These are phyloP conservation scores for Lasioglossum vierecki DNA, from an alignment of 2,888 invertebrate species.

Conservation along the genomic window DNA sequence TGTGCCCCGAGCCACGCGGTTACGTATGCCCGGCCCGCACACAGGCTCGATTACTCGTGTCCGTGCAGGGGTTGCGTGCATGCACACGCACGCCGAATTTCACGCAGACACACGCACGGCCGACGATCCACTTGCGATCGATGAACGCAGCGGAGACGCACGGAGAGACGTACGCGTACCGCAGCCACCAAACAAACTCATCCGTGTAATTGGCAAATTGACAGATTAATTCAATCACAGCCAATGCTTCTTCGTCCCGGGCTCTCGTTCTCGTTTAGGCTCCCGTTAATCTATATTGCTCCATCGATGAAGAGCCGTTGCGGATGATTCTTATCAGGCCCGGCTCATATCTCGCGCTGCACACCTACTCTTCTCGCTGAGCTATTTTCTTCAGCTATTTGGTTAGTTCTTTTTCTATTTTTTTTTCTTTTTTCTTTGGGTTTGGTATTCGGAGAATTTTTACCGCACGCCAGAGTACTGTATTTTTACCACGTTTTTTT, in stretches of 20 bases:
- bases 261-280: conserved; percentile 54
- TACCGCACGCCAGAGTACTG: background rate
- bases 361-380: background rate
- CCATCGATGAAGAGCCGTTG: conserved; percentile 48
- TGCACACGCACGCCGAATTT: conserved; percentile 28
- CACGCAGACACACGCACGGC: conserved; percentile 37
- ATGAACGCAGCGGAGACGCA: conserved; percentile 73
- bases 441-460: background rate
- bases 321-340: conserved; percentile 24
- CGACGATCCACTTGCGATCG: conserved; percentile 77
- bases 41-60: conserved; percentile 72
- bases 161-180: conserved; percentile 70
- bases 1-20: conserved; percentile 82
- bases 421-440: background rate
- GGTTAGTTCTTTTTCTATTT: background rate
- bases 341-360: background rate
- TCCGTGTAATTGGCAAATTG: conserved; percentile 84
- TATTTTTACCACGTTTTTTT: background rate
- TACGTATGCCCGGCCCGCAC: conserved; percentile 73
- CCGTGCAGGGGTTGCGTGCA: conserved; percentile 34
- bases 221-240: conserved; percentile 83
- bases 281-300: conserved; percentile 50
- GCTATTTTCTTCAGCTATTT: background rate
- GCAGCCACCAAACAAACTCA: conserved; percentile 82
- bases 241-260: conserved; percentile 69